Base-by-base conservation (phyloP, 2,113 vertebrate species). In the Cyanoliseus patagonus region DNA sequence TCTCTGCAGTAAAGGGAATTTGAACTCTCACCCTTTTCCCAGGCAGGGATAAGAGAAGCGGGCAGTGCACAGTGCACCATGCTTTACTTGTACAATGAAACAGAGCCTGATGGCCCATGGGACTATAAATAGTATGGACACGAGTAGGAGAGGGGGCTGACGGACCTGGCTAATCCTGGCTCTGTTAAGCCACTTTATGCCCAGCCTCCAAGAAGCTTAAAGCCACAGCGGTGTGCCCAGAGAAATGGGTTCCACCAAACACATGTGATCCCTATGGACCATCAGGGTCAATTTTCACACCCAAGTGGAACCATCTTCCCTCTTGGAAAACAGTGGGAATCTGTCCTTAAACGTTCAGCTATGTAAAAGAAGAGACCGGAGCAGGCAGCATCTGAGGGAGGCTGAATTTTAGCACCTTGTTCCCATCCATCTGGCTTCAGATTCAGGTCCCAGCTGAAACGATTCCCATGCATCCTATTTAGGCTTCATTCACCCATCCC, bases 101-200 rank as follows among this genome's bases (percentile, higher is more conserved):
- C 8, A 6, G 42, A 92, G 62, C 37, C 39, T 37, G 76, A 52
- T 1, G 0, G 83, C 31, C 61, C 77, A 51, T 14, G 2, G 2
- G 70, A 25, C 92, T 97, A 95, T 95, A 97, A 97, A 97, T 97
- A 97, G 92, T 8, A 1, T 6, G 72, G 86, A 53, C 83, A 66
- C 0, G 37, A 86, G 88, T 1, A 89, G 86, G 72, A 96, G 72
- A 66, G 62, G 70, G 64, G 57, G 47, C 86, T 93, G 55, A 35
- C 47, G 44, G 95, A 95, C 95, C 95, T 93, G 91, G 85, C 78
- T 96, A 96, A 97, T 95, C 96, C 74, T 3, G 0, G 49, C 66
- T 70, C 8, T 1, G 24, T 55, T 88, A 92, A 93, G 79, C 93
- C 86, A 72, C 67, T 35, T 86, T 79, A 20, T 2, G 13, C 25